Evolutionary conservation across 1,140 invertebrate species (phyloP), one percentile per base, ranked within the genome.

Genomic region (Gryllus bimaculatus): DNA sequence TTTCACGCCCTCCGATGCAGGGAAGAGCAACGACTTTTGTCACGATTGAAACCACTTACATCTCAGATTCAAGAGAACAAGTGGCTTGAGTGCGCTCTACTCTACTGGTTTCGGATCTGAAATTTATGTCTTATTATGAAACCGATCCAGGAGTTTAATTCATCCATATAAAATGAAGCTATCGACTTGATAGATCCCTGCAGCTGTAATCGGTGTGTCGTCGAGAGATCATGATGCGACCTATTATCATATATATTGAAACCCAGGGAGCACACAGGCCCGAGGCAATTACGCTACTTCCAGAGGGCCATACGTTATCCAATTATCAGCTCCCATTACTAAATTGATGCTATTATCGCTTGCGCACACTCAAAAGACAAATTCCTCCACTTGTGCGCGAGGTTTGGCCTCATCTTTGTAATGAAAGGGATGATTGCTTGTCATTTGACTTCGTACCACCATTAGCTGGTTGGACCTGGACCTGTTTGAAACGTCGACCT

Each of bases 241-340:
- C 18, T 66, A 66, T 66, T 66, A 66, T 66, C 54, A 66, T 66
- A 66, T 66, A 66, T 66, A 66, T 66, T 66, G 54, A 66, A 66
- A 66, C 54, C 10, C 54, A 66, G 54, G 18, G 54, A 66, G 54
- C 18, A 18, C 54, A 18, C 54, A 66, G 54, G 10, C 54, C 18
- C 10, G 54, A 66, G 26, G 54, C 54, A 13, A 10, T 66, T 66
- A 66, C 54, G 10, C 54, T 18, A 0, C 10, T 66, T 66, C 26
- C 54, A 66, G 18, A 66, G 54, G 7, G 54, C 54, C 54, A 66
- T 66, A 66, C 54, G 54, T 66, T 66, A 66, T 66, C 54, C 54
- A 66, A 66, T 66, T 66, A 66, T 66, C 54, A 66, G 18, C 54
- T 66, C 54, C 18, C 54, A 10, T 66, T 66, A 66, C 10, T 66